Evolutionary conservation across 2,888 invertebrate species (phyloP).

Genomic region (Watsonalla cultraria): DNA sequence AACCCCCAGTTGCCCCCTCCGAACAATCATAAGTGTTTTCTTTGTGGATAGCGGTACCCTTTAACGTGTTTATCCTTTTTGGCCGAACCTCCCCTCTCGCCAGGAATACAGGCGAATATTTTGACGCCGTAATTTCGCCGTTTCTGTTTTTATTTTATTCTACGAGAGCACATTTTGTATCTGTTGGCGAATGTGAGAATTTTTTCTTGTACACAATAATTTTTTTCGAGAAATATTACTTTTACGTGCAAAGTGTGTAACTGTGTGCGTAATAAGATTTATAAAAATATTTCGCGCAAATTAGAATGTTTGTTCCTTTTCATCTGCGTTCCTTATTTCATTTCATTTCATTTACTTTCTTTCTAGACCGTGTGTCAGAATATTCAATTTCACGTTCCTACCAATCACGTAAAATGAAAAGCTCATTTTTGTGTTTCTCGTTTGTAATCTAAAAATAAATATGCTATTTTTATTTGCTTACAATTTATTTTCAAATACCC

Average conservation of each 20-base stretch:
- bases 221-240: not conserved
- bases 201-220: not conserved
- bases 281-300: too few species aligned
- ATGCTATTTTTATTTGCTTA: too few species aligned
- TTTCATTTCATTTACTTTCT: too few species aligned
- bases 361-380: too few species aligned
- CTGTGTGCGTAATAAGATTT: too few species aligned
- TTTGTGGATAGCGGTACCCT: slow-evolving; percentile 73
- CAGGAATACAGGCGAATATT: slow-evolving; percentile 21
- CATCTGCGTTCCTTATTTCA: too few species aligned
- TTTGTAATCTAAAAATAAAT: too few species aligned
- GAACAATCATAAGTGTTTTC: slow-evolving; percentile 71
- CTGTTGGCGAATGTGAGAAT: slow-evolving; percentile 3
- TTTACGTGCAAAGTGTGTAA: not conserved
- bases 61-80: slow-evolving; percentile 74
- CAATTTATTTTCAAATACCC: too few species aligned
- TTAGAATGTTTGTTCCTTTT: too few species aligned
- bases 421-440: too few species aligned
- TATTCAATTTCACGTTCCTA: too few species aligned
- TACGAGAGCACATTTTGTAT: slow-evolving; percentile 24
- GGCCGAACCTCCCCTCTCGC: slow-evolving; percentile 50
- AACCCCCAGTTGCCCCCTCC: slow-evolving; percentile 34
- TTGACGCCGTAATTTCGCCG: slow-evolving; percentile 49
- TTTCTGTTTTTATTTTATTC: slow-evolving; percentile 42
- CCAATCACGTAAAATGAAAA: too few species aligned